These are phyloP conservation scores for Setophaga petechia DNA, from an alignment of 2,113 vertebrate genomes.

Conservation along the genomic window DNA sequence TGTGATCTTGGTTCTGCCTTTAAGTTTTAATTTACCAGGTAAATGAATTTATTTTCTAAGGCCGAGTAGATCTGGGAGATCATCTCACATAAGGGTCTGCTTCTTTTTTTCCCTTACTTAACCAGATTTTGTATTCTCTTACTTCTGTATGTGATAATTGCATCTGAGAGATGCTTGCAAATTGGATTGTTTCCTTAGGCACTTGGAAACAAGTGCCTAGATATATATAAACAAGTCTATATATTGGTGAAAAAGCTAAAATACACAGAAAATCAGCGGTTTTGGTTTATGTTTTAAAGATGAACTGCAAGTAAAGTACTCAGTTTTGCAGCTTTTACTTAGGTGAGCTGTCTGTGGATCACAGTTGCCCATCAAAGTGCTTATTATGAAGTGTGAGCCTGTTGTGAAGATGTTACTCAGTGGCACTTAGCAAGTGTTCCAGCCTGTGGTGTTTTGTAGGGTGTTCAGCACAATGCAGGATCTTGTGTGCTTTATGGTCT, in stretches of 20 bases:
- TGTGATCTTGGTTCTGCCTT: background rate
- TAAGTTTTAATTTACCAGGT: background rate
- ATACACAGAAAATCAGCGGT: background rate
- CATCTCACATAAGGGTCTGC: background rate
- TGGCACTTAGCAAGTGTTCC: background rate
- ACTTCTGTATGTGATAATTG: background rate
- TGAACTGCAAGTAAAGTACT: background rate
- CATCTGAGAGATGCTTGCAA: background rate
- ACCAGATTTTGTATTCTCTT: background rate
- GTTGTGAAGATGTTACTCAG: background rate
- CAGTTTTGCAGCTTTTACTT: background rate
- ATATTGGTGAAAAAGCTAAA: background rate
- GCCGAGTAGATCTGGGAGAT: background rate
- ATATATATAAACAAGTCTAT: too few species aligned
- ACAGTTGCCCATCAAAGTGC: background rate
- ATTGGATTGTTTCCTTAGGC: background rate
- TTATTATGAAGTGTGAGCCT: background rate
- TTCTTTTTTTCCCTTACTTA: background rate
- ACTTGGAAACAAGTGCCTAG: background rate
- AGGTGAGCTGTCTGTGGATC: background rate
- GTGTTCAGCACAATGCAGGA: background rate
- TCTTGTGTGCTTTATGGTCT: background rate
- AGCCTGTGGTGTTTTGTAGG: background rate
- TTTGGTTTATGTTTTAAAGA: background rate
- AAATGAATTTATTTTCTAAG: background rate